Conservation (phyloP, 2,888 invertebrate species). For the Clunio marinus region DNA sequence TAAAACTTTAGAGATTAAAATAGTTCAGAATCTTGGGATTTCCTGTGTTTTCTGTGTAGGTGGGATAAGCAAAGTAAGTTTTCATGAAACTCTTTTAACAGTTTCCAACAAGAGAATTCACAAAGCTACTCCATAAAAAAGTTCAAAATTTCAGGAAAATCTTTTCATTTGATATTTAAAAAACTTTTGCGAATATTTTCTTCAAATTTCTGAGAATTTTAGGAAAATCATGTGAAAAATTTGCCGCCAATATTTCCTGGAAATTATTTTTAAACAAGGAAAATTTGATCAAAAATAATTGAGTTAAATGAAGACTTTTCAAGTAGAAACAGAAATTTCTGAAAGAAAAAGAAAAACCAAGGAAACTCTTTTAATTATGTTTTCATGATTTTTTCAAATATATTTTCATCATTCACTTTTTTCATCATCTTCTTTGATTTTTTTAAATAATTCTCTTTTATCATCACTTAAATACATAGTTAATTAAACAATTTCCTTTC, state of each 20-base stretch:
- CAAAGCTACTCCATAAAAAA: too few relatives aligned
- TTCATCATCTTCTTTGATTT: not conserved
- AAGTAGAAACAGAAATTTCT: not conserved
- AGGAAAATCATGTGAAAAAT: not conserved
- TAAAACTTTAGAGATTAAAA: too few relatives aligned
- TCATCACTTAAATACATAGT: not conserved
- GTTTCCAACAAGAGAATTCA: too few relatives aligned
- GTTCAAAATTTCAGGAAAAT: not conserved
- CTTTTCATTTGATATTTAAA: not conserved
- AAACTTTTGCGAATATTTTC: not conserved
- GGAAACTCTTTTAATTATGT: not conserved
- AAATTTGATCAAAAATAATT: too few relatives aligned
- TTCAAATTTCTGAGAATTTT: not conserved
- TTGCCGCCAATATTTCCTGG: too few relatives aligned
- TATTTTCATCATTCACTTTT: not conserved
- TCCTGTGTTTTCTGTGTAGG: too few relatives aligned
- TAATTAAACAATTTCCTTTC: not conserved
- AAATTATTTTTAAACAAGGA: too few relatives aligned
- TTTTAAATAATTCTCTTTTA: too few relatives aligned
- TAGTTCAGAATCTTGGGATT: too few relatives aligned
- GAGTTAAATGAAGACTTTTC: not conserved
- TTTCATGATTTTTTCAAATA: not conserved
- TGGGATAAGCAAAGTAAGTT: too few relatives aligned
- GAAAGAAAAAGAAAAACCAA: too few relatives aligned
- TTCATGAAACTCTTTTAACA: too few relatives aligned